Evolutionary conservation across 2,797 vertebrate genomes (phyloP), one percentile per base, ranked within the genome.

Genomic region (Microcaecilia unicolor): DNA sequence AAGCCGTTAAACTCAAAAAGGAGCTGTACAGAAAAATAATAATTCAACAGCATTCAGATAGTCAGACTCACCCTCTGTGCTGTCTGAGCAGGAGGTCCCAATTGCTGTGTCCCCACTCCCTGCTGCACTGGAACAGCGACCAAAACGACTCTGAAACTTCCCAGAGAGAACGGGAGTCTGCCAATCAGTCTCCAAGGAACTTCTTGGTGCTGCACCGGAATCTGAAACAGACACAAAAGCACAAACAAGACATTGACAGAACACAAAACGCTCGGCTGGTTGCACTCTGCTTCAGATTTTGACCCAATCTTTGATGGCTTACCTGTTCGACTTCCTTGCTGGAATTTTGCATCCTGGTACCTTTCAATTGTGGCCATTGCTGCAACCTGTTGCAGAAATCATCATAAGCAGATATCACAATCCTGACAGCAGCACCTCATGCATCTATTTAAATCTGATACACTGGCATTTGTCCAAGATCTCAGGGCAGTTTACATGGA

Each of bases 101-200:
- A 86, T 67, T 35, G 80, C 84, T 2, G 83, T 84, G 34, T 89
- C 87, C 41, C 76, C 58, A 1, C 81, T 83, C 64, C 88, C 86
- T 0, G 79, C 69, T 58, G 76, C 67, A 17, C 81, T 85, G 4
- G 81, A 69, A 10, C 78, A 79, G 17, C 73, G 78, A 61, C 87
- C 81, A 59, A 83, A 76, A 1, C 73, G 80, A 56, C 83, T 88
- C 65, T 90, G 87, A 57, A 81, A 84, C 72, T 83, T 85, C 43
- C 81, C 74, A 1, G 88, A 90, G 50, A 90, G 62, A 59, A 73
- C 70, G 4, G 85, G 86, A 2, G 90, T 90, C 64, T 89, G 87
- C 89, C 93, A 97, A 61, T 90, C 87, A 39, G 80, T 81, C 55
- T 81, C 87, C 57, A 72, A 25, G 38, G 75, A 82, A 51, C 5